Conservation (phyloP, 2,113 vertebrate genomes). For the Zosterops pallidus region DNA sequence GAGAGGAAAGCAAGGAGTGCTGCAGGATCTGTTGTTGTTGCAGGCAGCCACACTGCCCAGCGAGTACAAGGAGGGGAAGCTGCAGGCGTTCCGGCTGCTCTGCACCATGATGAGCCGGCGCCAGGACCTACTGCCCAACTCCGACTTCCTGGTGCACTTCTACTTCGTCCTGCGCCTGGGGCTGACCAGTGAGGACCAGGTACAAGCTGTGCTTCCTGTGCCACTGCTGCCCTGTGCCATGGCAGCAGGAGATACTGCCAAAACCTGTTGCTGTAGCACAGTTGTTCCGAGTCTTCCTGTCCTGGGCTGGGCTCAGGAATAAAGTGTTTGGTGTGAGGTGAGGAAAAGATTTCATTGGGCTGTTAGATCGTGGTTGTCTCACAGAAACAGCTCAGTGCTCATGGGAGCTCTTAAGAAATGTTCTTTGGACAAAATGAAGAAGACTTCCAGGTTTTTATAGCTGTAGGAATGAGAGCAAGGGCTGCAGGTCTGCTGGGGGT, state of each 20-base stretch:
- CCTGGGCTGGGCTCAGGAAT: no score
- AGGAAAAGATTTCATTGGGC: not conserved
- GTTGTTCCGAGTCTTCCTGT: accelerated
- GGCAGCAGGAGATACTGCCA: not conserved
- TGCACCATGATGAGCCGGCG: conserved; percentile 98
- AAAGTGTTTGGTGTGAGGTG: accelerated
- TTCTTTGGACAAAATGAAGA: not conserved
- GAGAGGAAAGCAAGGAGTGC: not conserved
- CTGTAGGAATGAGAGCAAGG: not conserved
- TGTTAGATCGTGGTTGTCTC: not conserved
- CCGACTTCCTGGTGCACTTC: conserved; percentile 93
- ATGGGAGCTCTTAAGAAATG: accelerated
- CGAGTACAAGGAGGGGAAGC: conserved; percentile 93
- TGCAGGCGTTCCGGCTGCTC: conserved; percentile 93
- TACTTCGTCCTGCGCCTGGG: conserved; percentile 94
- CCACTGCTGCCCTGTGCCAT: accelerated
- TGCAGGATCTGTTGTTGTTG: not conserved
- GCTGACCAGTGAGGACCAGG: conserved; percentile 91
- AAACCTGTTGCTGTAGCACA: not conserved
- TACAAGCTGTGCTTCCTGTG: conserved; percentile 38
- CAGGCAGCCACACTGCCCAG: conserved; percentile 89
- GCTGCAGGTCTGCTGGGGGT: not conserved
- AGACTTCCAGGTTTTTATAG: accelerated
- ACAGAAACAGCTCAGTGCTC: not conserved
- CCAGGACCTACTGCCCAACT: conserved; percentile 94